Base-by-base conservation (phyloP, 2,797 vertebrate species). In the Miichthys miiuy region DNA sequence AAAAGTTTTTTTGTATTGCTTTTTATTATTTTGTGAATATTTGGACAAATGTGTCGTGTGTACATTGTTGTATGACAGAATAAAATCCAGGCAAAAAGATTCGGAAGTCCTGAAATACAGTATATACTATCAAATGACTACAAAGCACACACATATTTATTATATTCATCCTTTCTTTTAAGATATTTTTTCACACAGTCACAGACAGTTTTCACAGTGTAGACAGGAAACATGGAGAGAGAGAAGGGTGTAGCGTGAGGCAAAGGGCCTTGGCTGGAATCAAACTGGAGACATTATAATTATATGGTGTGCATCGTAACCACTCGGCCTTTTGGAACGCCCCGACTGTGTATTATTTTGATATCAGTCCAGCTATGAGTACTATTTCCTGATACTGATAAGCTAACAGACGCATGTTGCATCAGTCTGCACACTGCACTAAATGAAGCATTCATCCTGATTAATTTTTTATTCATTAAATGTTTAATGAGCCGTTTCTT, bases 391-490 rank as follows among this genome's bases (percentile, higher is more conserved):
- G 12, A 61, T 44, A 51, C 56, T 44, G 27, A 41, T 30, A 50
- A 47, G 54, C 20, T 25, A 25, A 34, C 57, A 27, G 13, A 38
- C 44, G 16, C 14, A 4, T 0, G 46, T 58, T 51, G 23, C 48
- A 68, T n/a, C 52, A 27, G 42, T 46, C 25, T 70, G 5, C 30
- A 46, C 46, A 38, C 21, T 52, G 21, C 54, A 66, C 50, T 46
- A 50, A 72, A 25, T 0, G 0, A 61, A 20, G 46, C 17, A 20
- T 48, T 71, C 6, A 41, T 46, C 23, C 60, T 9, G 46, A 68
- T 68, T 57, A 77, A 56, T 42, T 18, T 13, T 61, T 16, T 20
- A 63, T 47, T 72, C 17, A 18, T 68, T 65, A 14, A 75, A 54
- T 25, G 46, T n/a, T 65, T 55, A 66, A 79, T 48, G 21, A 52